Percentiles rank a stretch among this genome's conserved stretches.
phyloP scores from a whole-genome alignment of 2,888 invertebrate genomes.

The Prenolepis imparis region DNA sequence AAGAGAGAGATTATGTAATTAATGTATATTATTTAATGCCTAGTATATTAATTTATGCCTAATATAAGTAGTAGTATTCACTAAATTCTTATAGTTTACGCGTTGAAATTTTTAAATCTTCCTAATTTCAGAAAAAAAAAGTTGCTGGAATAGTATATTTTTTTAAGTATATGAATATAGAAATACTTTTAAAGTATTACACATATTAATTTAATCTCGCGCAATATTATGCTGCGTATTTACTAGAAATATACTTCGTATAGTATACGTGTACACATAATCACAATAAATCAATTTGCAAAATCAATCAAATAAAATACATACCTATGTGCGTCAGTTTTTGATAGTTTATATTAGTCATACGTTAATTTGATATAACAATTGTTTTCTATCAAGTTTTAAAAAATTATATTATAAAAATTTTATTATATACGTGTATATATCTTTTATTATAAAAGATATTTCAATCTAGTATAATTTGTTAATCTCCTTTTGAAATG shows the following conservation, averaged over 20 bases:
- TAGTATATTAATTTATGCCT: neutral
- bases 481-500: neutral
- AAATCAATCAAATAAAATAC: neutral
- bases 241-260: neutral
- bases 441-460: neutral
- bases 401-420: neutral
- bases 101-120: neutral
- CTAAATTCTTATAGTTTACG: neutral
- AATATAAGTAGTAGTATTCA: neutral
- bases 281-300: neutral
- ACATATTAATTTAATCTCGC: neutral
- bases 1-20: neutral
- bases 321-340: neutral
- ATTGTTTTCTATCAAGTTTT: neutral
- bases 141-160: neutral
- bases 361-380: neutral
- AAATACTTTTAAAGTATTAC: neutral
- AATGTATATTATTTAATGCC: neutral
- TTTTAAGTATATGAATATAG: neutral
- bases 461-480: neutral
- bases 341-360: neutral
- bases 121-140: neutral
- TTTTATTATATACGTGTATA: neutral
- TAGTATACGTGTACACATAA: neutral
- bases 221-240: neutral